phyloP scores from a whole-genome alignment of 2,113 vertebrate species.

The Cochlearius cochlearius region DNA sequence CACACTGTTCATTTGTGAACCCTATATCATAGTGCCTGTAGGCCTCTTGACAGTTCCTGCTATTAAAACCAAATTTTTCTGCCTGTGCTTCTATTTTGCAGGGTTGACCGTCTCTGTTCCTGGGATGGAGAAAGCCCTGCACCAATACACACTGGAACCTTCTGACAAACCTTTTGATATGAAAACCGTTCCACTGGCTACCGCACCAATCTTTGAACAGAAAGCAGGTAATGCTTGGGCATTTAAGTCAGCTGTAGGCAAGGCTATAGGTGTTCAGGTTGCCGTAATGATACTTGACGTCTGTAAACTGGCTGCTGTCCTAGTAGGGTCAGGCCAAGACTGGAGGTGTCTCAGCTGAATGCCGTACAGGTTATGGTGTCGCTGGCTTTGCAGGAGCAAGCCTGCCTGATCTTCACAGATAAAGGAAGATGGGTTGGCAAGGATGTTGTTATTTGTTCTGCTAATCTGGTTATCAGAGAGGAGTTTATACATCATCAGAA shows the following conservation, averaged over 20 bases:
- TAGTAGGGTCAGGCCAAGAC: not conserved
- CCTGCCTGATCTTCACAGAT: not conserved
- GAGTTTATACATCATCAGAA: not conserved
- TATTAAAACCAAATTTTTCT: not conserved
- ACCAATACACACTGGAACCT: constrained; percentile 94
- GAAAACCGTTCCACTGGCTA: constrained; percentile 89
- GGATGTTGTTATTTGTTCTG: fast-evolving
- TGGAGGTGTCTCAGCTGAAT: not conserved
- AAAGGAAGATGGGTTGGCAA: not conserved
- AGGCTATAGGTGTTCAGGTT: not conserved
- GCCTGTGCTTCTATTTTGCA: constrained; percentile 24
- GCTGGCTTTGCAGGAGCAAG: not conserved
- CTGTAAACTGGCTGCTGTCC: not conserved
- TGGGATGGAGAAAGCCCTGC: constrained; percentile 93
- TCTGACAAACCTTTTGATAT: constrained; percentile 95
- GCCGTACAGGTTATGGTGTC: not conserved
- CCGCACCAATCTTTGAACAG: constrained; percentile 85
- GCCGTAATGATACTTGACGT: fast-evolving
- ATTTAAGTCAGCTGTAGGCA: not conserved
- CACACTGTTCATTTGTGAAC: not conserved
- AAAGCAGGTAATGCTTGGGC: constrained; percentile 79
- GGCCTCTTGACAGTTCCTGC: not conserved
- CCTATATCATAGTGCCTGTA: fast-evolving
- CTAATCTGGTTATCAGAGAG: fast-evolving
- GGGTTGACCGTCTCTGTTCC: constrained; percentile 91